Percentiles rank a stretch among this genome's conserved stretches.
Evolutionary conservation across 1,140 invertebrate species (phyloP).

Genomic region (Hyphantria cunea): DNA sequence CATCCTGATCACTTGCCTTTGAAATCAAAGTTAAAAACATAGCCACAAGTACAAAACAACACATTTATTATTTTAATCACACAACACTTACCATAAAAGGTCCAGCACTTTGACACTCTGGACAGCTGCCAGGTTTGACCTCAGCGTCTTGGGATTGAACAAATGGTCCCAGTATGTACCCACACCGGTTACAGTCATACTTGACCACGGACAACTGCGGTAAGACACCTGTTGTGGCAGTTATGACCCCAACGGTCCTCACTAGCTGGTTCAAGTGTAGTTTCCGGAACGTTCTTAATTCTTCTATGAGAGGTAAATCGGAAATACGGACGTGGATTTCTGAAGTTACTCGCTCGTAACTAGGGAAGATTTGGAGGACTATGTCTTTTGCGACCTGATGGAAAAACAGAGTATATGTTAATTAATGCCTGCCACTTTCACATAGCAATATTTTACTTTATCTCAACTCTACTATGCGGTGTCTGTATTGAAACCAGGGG

Average conservation of each 20-base stretch:
- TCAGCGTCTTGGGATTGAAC: constrained; percentile 96
- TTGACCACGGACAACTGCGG: constrained; percentile 98
- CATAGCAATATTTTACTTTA: too few relatives aligned
- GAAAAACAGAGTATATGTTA: too few relatives aligned
- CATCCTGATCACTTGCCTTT: too few relatives aligned
- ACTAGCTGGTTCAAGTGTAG: constrained; percentile 96
- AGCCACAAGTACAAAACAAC: too few relatives aligned
- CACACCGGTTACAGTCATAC: constrained; percentile 98
- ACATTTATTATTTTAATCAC: too few relatives aligned
- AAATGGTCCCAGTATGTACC: constrained; percentile 97
- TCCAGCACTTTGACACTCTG: constrained; percentile 98
- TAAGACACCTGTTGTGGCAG: constrained; percentile 96
- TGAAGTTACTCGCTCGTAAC: constrained; percentile 95
- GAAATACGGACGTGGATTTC: constrained; percentile 97
- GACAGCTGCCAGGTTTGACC: constrained; percentile 97
- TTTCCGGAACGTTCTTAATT: constrained; percentile 96
- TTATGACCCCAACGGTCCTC: constrained; percentile 97
- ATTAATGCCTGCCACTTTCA: too few relatives aligned
- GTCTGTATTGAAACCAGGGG: too few relatives aligned
- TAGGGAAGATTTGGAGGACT: constrained; percentile 96
- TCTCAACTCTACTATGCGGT: too few relatives aligned
- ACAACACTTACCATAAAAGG: constrained; percentile 92
- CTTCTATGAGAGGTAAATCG: constrained; percentile 97
- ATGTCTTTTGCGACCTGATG: constrained; percentile 92
- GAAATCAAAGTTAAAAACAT: too few relatives aligned